phyloP scores from a whole-genome alignment of 1,140 invertebrate genomes.

The Caenorhabditis brenneri region DNA sequence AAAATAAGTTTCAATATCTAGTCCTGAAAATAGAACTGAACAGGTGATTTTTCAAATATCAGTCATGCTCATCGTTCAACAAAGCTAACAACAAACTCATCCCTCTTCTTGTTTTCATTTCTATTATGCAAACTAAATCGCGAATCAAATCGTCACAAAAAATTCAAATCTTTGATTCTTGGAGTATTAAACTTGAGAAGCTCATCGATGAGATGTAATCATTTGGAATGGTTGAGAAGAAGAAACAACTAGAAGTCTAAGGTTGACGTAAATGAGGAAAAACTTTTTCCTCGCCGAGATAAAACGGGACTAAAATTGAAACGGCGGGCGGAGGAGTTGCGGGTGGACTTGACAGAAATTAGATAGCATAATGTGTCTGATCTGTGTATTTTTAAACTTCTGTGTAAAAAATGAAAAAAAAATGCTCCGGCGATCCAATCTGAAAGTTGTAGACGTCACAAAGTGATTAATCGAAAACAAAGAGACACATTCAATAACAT shows the following conservation, averaged over 20 bases:
- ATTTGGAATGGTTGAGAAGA: not conserved
- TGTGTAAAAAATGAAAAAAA: no score
- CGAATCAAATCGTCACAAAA: not conserved
- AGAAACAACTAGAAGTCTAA: not conserved
- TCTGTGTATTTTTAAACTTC: not conserved
- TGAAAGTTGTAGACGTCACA: no score
- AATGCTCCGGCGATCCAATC: no score
- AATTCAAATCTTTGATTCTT: not conserved
- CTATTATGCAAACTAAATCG: not conserved
- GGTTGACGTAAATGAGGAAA: not conserved
- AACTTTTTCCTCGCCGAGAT: not conserved
- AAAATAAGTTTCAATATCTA: no score
- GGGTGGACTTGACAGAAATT: not conserved
- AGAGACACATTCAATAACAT: no score
- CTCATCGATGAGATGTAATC: conserved; percentile 1
- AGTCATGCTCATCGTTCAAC: not conserved
- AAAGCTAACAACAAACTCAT: no score
- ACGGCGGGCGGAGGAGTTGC: conserved; percentile 4
- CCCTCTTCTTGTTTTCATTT: not conserved
- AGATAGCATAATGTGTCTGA: not conserved
- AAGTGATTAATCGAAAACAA: no score
- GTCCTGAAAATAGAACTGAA: no score
- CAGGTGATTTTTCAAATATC: not conserved
- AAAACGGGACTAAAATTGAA: not conserved
- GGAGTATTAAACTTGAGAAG: not conserved